A percentile compares a stretch with the other conserved stretches of the same genome.
phyloP scores from a whole-genome alignment of 2,888 invertebrate species.

The Aquatica leii region DNA sequence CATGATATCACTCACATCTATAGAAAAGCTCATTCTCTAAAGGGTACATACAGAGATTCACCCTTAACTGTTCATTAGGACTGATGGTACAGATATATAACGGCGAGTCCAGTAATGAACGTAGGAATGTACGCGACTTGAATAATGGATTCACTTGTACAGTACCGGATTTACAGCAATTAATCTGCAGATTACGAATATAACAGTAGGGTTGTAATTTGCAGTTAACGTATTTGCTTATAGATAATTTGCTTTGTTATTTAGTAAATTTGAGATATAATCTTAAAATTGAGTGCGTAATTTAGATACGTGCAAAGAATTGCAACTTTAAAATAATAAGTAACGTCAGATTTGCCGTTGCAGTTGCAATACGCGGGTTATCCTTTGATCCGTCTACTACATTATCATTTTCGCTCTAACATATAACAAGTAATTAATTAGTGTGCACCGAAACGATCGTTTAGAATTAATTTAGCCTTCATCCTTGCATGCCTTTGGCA shows the following conservation, averaged over 20 bases:
- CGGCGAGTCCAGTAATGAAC: constrained; percentile 35
- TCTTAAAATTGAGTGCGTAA: neutral
- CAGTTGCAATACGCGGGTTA: constrained; percentile 25
- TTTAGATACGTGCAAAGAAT: neutral
- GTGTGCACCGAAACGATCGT: constrained; percentile 36
- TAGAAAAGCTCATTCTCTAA: constrained; percentile 19
- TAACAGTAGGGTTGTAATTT: constrained; percentile 9
- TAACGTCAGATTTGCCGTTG: too few relatives aligned
- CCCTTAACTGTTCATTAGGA: constrained; percentile 34
- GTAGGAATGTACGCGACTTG: constrained; percentile 32
- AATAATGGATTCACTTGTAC: constrained; percentile 34
- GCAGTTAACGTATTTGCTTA: constrained; percentile 4
- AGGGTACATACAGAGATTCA: constrained; percentile 31
- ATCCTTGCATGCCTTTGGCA: constrained; percentile 34
- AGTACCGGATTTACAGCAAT: constrained; percentile 34
- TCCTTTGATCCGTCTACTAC: constrained; percentile 34
- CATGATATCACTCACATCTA: constrained; percentile 23
- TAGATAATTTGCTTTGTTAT: too few relatives aligned
- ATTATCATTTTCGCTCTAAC: constrained; percentile 33
- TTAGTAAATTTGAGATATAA: too few relatives aligned
- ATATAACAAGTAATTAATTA: constrained; percentile 38
- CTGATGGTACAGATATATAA: constrained; percentile 33
- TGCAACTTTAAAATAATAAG: neutral
- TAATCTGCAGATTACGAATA: constrained; percentile 23
- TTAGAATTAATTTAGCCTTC: constrained; percentile 37